Conservation (phyloP, 2,797 vertebrate species). For the Epinephelus awoara region DNA sequence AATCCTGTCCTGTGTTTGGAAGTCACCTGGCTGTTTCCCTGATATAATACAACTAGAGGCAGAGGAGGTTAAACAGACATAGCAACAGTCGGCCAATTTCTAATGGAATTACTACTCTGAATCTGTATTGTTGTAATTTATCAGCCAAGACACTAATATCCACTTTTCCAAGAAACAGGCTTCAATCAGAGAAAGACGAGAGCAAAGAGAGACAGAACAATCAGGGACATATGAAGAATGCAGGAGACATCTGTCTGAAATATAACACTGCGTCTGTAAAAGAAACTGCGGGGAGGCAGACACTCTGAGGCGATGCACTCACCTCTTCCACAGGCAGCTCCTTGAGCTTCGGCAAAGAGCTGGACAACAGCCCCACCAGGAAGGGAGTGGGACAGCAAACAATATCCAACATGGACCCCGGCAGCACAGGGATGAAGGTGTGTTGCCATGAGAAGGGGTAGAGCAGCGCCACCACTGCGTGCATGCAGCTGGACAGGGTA, state of each 20-base stretch:
- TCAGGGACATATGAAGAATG: neutral
- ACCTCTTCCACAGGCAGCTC: constrained; percentile 98
- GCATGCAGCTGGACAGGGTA: constrained; percentile 96
- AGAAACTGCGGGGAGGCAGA: neutral
- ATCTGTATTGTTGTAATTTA: constrained; percentile 26
- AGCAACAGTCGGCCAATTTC: constrained; percentile 17
- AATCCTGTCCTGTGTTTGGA: constrained; percentile 7
- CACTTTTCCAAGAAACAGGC: constrained; percentile 1
- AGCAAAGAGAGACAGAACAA: constrained; percentile 8
- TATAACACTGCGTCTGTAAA: neutral
- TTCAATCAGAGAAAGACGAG: neutral
- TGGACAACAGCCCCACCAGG: constrained; percentile 97
- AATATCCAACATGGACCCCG: constrained; percentile 97
- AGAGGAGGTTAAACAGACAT: constrained; percentile 21
- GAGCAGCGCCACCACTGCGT: constrained; percentile 95
- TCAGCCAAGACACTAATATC: constrained; percentile 27
- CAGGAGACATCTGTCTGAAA: constrained; percentile 4
- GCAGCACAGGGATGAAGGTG: constrained; percentile 98
- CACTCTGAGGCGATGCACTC: constrained; percentile 41
- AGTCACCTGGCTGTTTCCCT: constrained; percentile 27
- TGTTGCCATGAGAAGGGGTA: constrained; percentile 99
- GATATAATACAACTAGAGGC: constrained; percentile 19
- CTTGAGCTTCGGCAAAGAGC: constrained; percentile 96
- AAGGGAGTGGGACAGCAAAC: constrained; percentile 99
- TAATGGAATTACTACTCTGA: constrained; percentile 29